Conservation (phyloP, 2,888 invertebrate genomes). For the Macrosiphum euphorbiae region DNA sequence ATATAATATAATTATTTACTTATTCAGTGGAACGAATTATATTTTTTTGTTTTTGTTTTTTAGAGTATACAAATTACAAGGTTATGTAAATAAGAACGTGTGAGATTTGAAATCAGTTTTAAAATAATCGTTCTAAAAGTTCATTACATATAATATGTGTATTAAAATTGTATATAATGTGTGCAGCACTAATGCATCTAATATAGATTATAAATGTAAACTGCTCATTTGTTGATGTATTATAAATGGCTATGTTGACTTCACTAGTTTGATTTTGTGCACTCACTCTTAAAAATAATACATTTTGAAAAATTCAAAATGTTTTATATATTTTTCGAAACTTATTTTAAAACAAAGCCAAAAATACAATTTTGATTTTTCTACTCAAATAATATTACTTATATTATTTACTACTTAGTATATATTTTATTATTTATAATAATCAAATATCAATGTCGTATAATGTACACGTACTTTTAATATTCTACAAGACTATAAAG, state of each 20-base stretch:
- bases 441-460: neutral
- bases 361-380: neutral
- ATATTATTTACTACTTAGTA: neutral
- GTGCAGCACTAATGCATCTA: neutral
- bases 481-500: neutral
- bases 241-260: neutral
- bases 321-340: neutral
- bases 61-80: neutral
- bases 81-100: neutral
- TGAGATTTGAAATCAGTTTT: neutral
- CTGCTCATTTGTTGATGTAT: conserved; percentile 22
- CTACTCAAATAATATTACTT: neutral
- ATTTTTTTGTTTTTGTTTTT: neutral
- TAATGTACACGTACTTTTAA: neutral
- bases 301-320: neutral
- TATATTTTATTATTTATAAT: neutral
- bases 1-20: neutral
- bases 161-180: neutral
- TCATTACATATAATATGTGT: neutral
- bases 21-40: neutral
- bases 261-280: neutral
- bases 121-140: neutral
- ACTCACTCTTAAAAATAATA: neutral
- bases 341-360: neutral
- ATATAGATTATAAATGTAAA: conserved; percentile 38